These are phyloP conservation scores for Cisticola juncidis DNA, from an alignment of 2,113 vertebrate genomes.

Conservation along the genomic window DNA sequence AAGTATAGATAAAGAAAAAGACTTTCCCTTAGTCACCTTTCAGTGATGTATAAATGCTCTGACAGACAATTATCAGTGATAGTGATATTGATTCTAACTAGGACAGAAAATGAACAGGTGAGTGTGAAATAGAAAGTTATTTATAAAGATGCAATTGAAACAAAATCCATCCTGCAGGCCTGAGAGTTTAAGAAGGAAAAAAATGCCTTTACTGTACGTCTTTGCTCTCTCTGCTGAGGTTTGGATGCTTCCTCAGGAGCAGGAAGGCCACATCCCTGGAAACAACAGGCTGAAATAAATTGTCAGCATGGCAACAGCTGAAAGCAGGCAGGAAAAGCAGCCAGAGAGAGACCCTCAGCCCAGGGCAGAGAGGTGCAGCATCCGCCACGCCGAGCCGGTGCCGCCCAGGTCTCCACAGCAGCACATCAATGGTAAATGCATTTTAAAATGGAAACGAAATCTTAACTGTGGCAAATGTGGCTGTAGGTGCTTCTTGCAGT, in stretches of 20 bases:
- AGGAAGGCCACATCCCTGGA: neutral
- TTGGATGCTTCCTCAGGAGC: neutral
- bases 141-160: constrained; percentile 42
- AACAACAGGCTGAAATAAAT: neutral
- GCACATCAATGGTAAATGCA: neutral
- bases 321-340: neutral
- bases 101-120: constrained; percentile 37
- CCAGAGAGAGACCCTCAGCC: neutral
- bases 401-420: fast-evolving
- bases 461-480: neutral
- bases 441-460: neutral
- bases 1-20: neutral
- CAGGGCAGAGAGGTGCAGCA: fast-evolving
- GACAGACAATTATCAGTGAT: constrained; percentile 23
- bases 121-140: neutral
- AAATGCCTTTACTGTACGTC: neutral
- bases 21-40: neutral
- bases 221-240: neutral
- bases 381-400: fast-evolving
- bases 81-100: constrained; percentile 24
- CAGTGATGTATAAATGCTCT: neutral
- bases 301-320: neutral
- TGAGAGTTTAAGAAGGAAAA: neutral
- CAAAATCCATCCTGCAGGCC: neutral
- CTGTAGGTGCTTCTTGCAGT: neutral